A percentile compares a stretch with the other conserved stretches of the same genome.
These are phyloP conservation scores for Nesometra sesokonis DNA, from an alignment of 35 echinoderm and acorn worm species.

Conservation along the genomic window DNA sequence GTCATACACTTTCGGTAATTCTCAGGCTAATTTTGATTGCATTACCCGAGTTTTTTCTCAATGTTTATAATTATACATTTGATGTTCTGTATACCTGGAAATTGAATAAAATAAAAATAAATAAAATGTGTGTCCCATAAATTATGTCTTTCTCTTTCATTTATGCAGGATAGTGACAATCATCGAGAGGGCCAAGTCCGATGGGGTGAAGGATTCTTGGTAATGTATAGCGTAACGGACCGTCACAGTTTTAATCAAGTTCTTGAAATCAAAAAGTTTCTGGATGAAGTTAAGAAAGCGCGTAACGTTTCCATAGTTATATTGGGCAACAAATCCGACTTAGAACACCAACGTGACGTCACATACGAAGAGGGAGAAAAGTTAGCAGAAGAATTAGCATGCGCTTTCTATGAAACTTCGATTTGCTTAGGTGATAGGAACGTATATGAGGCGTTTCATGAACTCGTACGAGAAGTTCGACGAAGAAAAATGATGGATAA, in stretches of 20 bases:
- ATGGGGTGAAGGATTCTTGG: constrained; percentile 90
- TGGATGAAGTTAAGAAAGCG: constrained; percentile 92
- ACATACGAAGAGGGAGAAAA: constrained; percentile 83
- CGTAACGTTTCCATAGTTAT: constrained; percentile 89
- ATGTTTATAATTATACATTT: too few relatives aligned
- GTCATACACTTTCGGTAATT: too few relatives aligned
- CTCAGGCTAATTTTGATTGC: too few relatives aligned
- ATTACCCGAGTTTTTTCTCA: too few relatives aligned
- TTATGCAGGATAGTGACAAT: constrained; percentile 47
- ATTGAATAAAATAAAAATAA: too few relatives aligned
- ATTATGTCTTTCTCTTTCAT: neutral
- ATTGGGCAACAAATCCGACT: constrained; percentile 81
- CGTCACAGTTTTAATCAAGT: constrained; percentile 78
- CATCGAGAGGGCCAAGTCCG: constrained; percentile 80
- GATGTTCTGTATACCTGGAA: too few relatives aligned
- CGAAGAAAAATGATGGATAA: constrained; percentile 52
- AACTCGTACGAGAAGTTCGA: constrained; percentile 73
- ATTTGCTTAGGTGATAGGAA: constrained; percentile 66
- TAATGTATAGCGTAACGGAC: constrained; percentile 86
- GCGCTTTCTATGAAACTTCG: constrained; percentile 81
- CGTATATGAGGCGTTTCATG: constrained; percentile 73
- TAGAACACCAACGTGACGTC: constrained; percentile 72
- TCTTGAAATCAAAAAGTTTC: constrained; percentile 55
- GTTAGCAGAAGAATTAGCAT: constrained; percentile 65
- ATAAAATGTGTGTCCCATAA: too few relatives aligned